Conservation (phyloP, 2,888 invertebrate species). For the Apoda limacodes region DNA sequence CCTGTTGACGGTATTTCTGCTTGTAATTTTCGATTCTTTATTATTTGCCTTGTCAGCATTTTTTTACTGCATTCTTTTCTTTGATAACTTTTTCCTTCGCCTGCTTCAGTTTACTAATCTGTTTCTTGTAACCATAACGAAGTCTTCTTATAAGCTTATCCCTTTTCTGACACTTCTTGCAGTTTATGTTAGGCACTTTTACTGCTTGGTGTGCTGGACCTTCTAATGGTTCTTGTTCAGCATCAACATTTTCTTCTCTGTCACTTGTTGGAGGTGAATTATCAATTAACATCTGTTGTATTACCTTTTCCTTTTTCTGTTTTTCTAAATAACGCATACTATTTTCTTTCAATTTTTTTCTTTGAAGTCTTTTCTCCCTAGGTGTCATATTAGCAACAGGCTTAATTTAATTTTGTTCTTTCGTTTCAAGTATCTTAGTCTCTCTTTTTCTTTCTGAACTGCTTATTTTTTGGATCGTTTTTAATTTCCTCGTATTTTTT, state of each 20-base stretch:
- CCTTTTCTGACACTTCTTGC: slow-evolving; percentile 1
- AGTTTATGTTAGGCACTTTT: slow-evolving; percentile 4
- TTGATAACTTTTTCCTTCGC: slow-evolving; percentile 9
- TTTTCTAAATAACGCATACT: slow-evolving; percentile 10
- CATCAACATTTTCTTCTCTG: slow-evolving; percentile 6
- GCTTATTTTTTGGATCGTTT: slow-evolving; percentile 5
- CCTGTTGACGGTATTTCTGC: slow-evolving; percentile 7
- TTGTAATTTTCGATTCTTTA: slow-evolving; percentile 10
- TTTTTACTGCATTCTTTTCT: slow-evolving; percentile 10
- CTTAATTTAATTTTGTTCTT: slow-evolving; percentile 14
- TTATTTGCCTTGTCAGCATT: slow-evolving; percentile 7
- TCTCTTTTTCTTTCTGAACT: slow-evolving; percentile 14
- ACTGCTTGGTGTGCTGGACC: slow-evolving; percentile 5
- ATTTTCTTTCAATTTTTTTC: slow-evolving; percentile 14
- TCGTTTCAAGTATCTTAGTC: slow-evolving; percentile 9
- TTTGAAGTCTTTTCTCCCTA: slow-evolving; percentile 12
- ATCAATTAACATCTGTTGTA: slow-evolving; percentile 10
- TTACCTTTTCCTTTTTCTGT: slow-evolving; percentile 9
- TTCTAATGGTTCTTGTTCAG: slow-evolving; percentile 2
- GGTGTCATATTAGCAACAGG: slow-evolving; percentile 10
- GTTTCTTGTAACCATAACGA: slow-evolving; percentile 7
- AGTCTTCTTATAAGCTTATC: slow-evolving; percentile 8
- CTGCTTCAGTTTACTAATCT: slow-evolving; percentile 10
- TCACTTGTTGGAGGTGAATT: slow-evolving; percentile 12
- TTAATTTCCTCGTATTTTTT: slow-evolving; percentile 7